phyloP scores from a whole-genome alignment of 2,113 vertebrate species.

The Electrona antarctica region DNA sequence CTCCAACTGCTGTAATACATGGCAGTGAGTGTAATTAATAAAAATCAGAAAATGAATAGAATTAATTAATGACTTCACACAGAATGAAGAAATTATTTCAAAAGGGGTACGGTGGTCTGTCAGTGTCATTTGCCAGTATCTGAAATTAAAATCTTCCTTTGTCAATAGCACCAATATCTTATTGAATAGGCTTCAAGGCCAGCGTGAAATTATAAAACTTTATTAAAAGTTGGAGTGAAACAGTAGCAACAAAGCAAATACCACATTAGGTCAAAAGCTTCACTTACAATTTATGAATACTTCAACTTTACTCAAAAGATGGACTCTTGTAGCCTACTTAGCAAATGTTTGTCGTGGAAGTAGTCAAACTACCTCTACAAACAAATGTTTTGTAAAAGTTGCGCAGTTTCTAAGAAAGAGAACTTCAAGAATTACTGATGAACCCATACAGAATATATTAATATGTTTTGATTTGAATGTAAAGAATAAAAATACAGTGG shows the following conservation, averaged over 20 bases:
- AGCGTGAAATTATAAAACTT: constrained; percentile 71
- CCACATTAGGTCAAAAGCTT: constrained; percentile 63
- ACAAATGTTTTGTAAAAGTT: constrained; percentile 51
- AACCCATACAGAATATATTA: constrained; percentile 60
- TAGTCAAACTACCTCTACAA: constrained; percentile 26
- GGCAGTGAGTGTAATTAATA: constrained; percentile 5
- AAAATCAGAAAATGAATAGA: constrained; percentile 34
- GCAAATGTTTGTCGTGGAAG: constrained; percentile 39
- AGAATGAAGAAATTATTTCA: constrained; percentile 27
- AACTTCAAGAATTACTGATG: constrained; percentile 48
- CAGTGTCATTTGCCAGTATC: not conserved
- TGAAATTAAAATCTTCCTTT: constrained; percentile 31
- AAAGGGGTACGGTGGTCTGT: constrained; percentile 39
- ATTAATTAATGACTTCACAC: constrained; percentile 36
- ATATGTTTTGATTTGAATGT: constrained; percentile 57
- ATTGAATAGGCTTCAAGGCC: constrained; percentile 67
- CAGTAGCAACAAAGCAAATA: constrained; percentile 63
- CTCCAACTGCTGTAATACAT: not conserved
- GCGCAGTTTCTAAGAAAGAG: constrained; percentile 53
- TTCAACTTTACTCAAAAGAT: constrained; percentile 40
- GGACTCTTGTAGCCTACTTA: constrained; percentile 34
- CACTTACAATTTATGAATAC: constrained; percentile 45
- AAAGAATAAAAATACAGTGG: constrained; percentile 72
- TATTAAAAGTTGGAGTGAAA: constrained; percentile 70
- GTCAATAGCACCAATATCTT: constrained; percentile 72